Evolutionary conservation across 2,797 vertebrate genomes (phyloP).

Genomic region (Pangasius macronema): DNA sequence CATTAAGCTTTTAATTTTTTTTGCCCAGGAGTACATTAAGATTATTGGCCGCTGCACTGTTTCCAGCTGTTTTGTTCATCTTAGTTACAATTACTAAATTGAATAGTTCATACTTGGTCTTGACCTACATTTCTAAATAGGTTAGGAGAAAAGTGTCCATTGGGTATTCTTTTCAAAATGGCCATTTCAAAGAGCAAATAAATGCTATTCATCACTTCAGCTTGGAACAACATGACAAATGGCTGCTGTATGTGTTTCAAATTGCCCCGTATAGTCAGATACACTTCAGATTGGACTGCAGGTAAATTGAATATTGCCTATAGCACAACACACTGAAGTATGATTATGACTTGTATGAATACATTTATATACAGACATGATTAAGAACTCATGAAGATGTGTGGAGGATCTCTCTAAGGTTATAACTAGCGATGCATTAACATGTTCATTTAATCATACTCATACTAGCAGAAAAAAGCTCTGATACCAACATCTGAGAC

Average conservation of each 20-base stretch:
- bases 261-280: not conserved
- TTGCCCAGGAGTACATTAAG: not conserved
- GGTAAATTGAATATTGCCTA: not conserved
- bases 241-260: not conserved
- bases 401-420: not conserved
- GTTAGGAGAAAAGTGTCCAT: not conserved
- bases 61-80: not conserved
- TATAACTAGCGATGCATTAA: not conserved
- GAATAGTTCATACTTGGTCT: not conserved
- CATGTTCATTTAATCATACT: not conserved
- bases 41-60: not conserved
- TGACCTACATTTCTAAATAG: slow-evolving; percentile 5
- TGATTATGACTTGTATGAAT: not conserved
- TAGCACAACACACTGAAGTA: not conserved
- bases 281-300: not conserved
- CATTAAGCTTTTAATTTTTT: no score
- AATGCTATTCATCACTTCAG: not conserved
- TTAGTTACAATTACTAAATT: not conserved
- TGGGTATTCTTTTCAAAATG: not conserved
- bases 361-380: not conserved
- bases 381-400: not conserved
- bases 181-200: not conserved
- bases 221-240: not conserved
- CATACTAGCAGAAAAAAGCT: not conserved
- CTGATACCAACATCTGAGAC: not conserved